Evolutionary conservation across 2,113 vertebrate genomes (phyloP), one percentile per base, ranked within the genome.

Genomic region (Steatornis caripensis): DNA sequence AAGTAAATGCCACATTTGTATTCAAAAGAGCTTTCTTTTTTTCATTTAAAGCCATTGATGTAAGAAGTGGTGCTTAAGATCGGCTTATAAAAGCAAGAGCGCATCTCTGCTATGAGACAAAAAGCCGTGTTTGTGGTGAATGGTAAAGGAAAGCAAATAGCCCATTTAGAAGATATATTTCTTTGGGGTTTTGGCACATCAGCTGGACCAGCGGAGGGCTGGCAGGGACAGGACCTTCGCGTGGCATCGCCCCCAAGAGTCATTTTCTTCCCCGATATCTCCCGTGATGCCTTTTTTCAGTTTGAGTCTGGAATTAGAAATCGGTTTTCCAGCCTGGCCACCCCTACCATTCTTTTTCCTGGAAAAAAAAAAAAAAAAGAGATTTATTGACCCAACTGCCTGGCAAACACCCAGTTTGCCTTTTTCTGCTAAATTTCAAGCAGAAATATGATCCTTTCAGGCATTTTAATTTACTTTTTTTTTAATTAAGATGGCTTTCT

Each of bases 1-100:
- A 95, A 95, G 95, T 69, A 97, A 97, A 97, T 91, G 94, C 81
- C 89, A 95, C 95, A 98, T 98, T 98, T 98, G 96, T 96, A 98
- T 98, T 98, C 97, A 43, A 96, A 95, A 97, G 96, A 75, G 87
- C 90, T 93, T 89, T 60, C 30, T 55, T 72, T 74, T 81, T 60
- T 84, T 66, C 91, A 81, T 88, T 96, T 95, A 93, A 97, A 98
- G 94, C 89, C 95, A 49, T 85, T 83, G 93, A 94, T 90, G 81
- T 93, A 58, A 58, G 90, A 96, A 97, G 91, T 94, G 94, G 90
- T 94, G 94, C 95, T 97, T 95, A 95, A 95, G 84, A 95, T 4
- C 1, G 41, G 91, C 93, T 96, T 97, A 87, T 89, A 93, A 96
- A 96, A 95, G 89, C 87, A 6, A 82, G 84, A 79, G 84, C 2